Evolutionary conservation across 2,113 vertebrate species (phyloP).

Genomic region (Lasiurus cinereus): DNA sequence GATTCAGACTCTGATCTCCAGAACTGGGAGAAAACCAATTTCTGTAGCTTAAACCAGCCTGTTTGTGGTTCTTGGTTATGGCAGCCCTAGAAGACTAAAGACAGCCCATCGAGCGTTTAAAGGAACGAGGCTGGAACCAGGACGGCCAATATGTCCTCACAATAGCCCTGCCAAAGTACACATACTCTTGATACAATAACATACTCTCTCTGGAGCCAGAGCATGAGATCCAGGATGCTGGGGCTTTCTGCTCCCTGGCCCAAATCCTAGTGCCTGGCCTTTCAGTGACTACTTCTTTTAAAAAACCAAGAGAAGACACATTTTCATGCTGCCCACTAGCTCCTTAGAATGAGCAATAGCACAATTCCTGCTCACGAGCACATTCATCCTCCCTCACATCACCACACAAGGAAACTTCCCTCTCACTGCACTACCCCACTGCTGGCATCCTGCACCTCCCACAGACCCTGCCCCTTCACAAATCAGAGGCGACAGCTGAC

Average conservation of each 20-base stretch:
- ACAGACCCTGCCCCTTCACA: background rate
- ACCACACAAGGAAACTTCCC: background rate
- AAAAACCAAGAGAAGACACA: background rate
- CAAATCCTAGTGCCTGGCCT: background rate
- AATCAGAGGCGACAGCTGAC: slow-evolving; percentile 52
- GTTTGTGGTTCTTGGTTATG: background rate
- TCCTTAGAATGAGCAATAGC: background rate
- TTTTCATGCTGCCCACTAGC: background rate
- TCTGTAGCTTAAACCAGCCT: background rate
- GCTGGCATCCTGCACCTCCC: slow-evolving; percentile 51
- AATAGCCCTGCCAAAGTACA: too few relatives aligned
- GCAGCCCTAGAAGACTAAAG: background rate
- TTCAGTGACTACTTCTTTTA: background rate
- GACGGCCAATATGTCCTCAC: background rate
- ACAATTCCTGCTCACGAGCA: background rate
- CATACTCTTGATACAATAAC: rapidly evolving
- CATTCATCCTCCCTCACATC: background rate
- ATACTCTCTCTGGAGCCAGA: background rate
- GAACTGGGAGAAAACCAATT: background rate
- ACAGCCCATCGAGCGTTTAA: background rate
- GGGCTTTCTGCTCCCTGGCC: background rate
- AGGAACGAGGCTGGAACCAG: background rate
- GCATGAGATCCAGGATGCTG: background rate
- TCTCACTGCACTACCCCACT: slow-evolving; percentile 1
- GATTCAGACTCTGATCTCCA: background rate